Evolutionary conservation across 2,888 invertebrate species (phyloP).

Genomic region (Hydriomena furcata): DNA sequence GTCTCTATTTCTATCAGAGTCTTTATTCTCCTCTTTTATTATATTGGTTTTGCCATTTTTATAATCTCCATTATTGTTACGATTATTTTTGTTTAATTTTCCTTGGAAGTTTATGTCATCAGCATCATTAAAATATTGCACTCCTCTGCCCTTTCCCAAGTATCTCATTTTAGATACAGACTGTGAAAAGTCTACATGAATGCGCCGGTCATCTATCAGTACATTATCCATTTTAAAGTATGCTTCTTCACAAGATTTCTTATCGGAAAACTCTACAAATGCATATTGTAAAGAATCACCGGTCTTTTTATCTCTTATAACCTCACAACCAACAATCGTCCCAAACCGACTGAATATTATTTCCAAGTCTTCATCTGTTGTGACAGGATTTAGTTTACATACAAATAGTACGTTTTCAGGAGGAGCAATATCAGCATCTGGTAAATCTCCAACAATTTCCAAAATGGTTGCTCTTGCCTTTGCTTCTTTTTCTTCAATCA

Average conservation of each 20-base stretch:
- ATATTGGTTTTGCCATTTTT: slow-evolving; percentile 42
- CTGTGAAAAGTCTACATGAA: slow-evolving; percentile 99
- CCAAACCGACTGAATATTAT: slow-evolving; percentile 99
- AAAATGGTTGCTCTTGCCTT: slow-evolving; percentile 98
- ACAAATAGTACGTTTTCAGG: slow-evolving; percentile 99
- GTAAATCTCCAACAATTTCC: slow-evolving; percentile 99
- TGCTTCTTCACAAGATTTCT: slow-evolving; percentile 97
- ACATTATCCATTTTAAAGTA: slow-evolving; percentile 99
- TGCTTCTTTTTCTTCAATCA: slow-evolving; percentile 95
- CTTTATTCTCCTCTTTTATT: slow-evolving; percentile 47
- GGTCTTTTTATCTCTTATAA: slow-evolving; percentile 95
- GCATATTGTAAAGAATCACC: slow-evolving; percentile 99
- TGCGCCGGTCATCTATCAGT: slow-evolving; percentile 98
- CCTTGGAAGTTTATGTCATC: slow-evolving; percentile 24
- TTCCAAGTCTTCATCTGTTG: slow-evolving; percentile 97
- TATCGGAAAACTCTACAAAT: slow-evolving; percentile 98
- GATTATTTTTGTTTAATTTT: slow-evolving; percentile 20
- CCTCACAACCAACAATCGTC: slow-evolving; percentile 96
- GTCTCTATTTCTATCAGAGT: slow-evolving; percentile 38
- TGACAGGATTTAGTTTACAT: slow-evolving; percentile 99
- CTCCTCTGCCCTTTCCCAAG: slow-evolving; percentile 94
- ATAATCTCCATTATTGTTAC: slow-evolving; percentile 39
- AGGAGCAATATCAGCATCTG: slow-evolving; percentile 98
- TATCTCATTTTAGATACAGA: slow-evolving; percentile 97
- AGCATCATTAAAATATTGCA: slow-evolving; percentile 81